Percentiles rank a stretch among this genome's conserved stretches.
Conservation (phyloP, 2,113 vertebrate genomes). For the Centropus bengalensis region DNA sequence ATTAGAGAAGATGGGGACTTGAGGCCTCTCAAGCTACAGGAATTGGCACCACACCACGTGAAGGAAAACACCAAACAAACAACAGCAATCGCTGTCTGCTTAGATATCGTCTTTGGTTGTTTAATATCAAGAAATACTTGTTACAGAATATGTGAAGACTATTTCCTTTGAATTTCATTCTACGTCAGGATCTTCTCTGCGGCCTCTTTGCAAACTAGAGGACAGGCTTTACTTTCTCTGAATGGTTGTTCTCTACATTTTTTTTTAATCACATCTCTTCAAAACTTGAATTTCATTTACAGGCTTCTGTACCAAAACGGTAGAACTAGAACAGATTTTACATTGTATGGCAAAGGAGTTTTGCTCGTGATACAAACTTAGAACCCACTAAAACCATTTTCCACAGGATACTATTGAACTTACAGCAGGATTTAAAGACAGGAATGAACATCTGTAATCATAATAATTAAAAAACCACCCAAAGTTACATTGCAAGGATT, state of each 20-base stretch:
- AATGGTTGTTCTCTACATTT: background rate
- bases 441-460: conserved; percentile 5
- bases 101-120: conserved; percentile 61
- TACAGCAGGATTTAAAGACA: conserved; percentile 52
- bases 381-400: conserved; percentile 25
- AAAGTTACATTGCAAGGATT: background rate
- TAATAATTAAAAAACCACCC: background rate
- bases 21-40: background rate
- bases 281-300: background rate
- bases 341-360: background rate
- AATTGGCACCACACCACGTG: background rate
- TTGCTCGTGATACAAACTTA: conserved; percentile 5
- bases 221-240: background rate
- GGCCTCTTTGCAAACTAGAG: background rate
- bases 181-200: background rate
- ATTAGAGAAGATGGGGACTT: background rate
- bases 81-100: conserved; percentile 36
- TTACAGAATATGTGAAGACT: conserved; percentile 55
- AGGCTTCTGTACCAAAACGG: background rate
- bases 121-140: conserved; percentile 69
- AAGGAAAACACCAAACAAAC: background rate
- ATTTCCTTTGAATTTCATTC: background rate
- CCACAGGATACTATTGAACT: conserved; percentile 26
- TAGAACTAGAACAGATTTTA: background rate
- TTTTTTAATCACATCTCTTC: background rate